phyloP scores from a whole-genome alignment of 2,888 invertebrate species.

The Dynastes maya region DNA sequence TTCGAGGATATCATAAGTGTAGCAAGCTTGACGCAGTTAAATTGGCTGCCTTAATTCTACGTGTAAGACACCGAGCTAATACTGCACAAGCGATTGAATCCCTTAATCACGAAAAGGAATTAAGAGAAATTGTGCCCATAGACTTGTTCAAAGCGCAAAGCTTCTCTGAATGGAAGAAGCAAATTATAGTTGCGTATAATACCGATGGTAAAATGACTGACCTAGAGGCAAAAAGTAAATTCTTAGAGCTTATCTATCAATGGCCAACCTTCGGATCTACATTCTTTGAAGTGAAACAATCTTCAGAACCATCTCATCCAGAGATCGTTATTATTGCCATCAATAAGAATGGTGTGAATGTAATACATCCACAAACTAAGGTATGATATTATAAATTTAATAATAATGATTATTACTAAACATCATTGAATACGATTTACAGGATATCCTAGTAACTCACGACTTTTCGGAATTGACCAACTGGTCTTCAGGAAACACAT shows the following conservation, averaged over 20 bases:
- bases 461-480: slow-evolving; percentile 92
- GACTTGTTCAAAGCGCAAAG: slow-evolving; percentile 83
- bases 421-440: slow-evolving; percentile 54
- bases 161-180: slow-evolving; percentile 87
- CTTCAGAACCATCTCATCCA: slow-evolving; percentile 89
- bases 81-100: slow-evolving; percentile 72
- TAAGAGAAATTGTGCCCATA: slow-evolving; percentile 82
- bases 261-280: slow-evolving; percentile 96
- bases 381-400: slow-evolving; percentile 62
- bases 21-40: slow-evolving; percentile 84
- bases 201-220: slow-evolving; percentile 76
- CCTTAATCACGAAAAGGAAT: slow-evolving; percentile 63
- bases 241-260: slow-evolving; percentile 83
- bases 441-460: slow-evolving; percentile 88
- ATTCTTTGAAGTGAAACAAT: slow-evolving; percentile 95
- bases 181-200: slow-evolving; percentile 78
- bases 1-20: slow-evolving; percentile 93
- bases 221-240: slow-evolving; percentile 86
- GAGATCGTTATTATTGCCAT: slow-evolving; percentile 92
- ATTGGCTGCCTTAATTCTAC: slow-evolving; percentile 86
- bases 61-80: slow-evolving; percentile 83
- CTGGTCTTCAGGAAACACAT: slow-evolving; percentile 97
- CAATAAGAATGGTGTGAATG: slow-evolving; percentile 91
- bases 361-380: slow-evolving; percentile 91
- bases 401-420: slow-evolving; percentile 54